A percentile compares a stretch with the other conserved stretches of the same genome.
Evolutionary conservation across 2,113 vertebrate genomes (phyloP).

Genomic region (Ornithorhynchus anatinus): DNA sequence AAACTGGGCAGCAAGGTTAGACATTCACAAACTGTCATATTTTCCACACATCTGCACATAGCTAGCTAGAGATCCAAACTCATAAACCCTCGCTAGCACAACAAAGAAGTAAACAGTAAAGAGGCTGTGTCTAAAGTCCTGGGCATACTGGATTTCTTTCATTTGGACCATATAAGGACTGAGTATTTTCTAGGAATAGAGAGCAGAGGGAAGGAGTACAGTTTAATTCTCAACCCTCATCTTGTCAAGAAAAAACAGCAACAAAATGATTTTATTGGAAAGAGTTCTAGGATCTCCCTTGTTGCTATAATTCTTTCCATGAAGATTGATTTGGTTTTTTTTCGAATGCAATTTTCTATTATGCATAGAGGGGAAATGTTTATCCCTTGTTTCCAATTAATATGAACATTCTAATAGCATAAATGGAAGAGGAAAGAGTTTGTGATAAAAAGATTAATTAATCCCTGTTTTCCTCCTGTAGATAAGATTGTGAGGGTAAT

Average conservation of each 20-base stretch:
- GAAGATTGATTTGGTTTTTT: conserved; percentile 51
- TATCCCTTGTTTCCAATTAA: conserved; percentile 57
- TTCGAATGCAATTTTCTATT: conserved; percentile 57
- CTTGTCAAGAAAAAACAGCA: neutral
- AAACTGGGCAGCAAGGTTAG: neutral
- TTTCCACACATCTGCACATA: neutral
- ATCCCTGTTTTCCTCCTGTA: too few species aligned
- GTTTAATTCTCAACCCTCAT: neutral
- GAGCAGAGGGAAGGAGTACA: neutral
- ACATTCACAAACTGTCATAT: neutral
- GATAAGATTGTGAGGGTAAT: too few species aligned
- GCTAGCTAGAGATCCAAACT: conserved; percentile 14
- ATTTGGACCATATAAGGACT: neutral
- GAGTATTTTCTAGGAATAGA: conserved; percentile 24
- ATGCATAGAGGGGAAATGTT: conserved; percentile 55
- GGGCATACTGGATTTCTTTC: neutral
- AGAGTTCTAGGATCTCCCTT: conserved; percentile 23
- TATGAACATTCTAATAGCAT: conserved; percentile 41
- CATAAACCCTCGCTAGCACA: neutral
- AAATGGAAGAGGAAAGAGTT: conserved; percentile 24
- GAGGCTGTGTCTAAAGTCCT: neutral
- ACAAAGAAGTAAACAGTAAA: neutral
- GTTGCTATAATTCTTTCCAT: conserved; percentile 44
- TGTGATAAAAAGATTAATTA: too few species aligned
- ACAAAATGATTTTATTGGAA: conserved; percentile 8